Evolutionary conservation across 2,888 invertebrate genomes (phyloP), one percentile per base, ranked within the genome.

Genomic region (Ormyrus pomaceus): DNA sequence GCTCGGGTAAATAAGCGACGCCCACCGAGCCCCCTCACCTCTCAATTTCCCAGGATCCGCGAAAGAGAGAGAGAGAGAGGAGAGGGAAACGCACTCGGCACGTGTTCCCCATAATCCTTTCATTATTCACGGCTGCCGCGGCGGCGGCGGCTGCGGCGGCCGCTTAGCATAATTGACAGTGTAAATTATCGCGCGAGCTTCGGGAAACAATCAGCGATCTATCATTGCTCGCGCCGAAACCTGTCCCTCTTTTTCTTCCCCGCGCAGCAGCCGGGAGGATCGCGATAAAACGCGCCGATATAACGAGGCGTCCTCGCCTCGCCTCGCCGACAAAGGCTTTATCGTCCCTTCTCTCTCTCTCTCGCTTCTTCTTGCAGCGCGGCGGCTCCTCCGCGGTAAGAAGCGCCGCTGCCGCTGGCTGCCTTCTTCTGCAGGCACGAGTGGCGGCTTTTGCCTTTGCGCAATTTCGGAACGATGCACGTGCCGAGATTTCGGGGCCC

Each of bases 271-370:
- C 34, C 34, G 34, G 34, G 34, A 8, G 74, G n/a, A 69, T 77
- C 77, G 69, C 80, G 80, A 80, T 80, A 74, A 74, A 70, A 70
- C 70, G 65, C 58, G 59, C 56, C 79, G 81, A 79, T 81, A 76
- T 76, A 79, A 80, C 51, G 77, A 77, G 80, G 80, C 80, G 64
- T 73, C 70, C 70, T 73, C 66, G 80, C 69, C 65, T 66, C 65
- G 48, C 71, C 74, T 71, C 74, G 75, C 70, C 77, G 80, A 81
- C 79, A 79, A 78, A 78, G 80, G 59, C 71, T 53, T 55, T 64
- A 68, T 74, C 71, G 59, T 73, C 69, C 34, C 51, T 4, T 9
- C n/a, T 55, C 55, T 5, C 46, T n/a, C 48, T 55, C 50, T 50
- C 11, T 6, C 66, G 11, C 61, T 62, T 79, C 62, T 65, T 76